phyloP scores from a whole-genome alignment of 2,797 vertebrate species.

The Fundulus diaphanus region DNA sequence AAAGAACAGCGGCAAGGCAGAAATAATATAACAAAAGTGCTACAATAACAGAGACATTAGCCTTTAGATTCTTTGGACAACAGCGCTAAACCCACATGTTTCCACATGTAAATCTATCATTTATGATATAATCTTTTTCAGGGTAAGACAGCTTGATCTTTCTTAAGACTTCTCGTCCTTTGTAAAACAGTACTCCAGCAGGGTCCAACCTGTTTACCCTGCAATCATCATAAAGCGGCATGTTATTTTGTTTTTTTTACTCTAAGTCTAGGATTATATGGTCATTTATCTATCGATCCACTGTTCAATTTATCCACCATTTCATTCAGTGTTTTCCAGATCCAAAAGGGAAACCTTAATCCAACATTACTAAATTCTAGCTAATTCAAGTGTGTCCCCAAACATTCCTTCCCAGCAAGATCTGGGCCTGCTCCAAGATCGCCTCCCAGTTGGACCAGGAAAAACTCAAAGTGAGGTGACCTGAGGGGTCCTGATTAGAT shows the following conservation, averaged over 20 bases:
- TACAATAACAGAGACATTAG: constrained; percentile 51
- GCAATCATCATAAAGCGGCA: constrained; percentile 35
- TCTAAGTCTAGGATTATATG: no score
- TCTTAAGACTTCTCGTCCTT: constrained; percentile 25
- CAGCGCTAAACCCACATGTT: constrained; percentile 13
- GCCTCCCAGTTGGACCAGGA: no score
- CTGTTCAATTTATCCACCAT: no score
- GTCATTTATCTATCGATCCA: no score
- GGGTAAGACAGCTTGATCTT: not conserved
- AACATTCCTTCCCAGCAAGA: no score
- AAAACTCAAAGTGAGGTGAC: no score
- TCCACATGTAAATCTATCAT: constrained; percentile 22
- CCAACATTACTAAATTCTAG: no score
- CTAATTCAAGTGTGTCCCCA: no score
- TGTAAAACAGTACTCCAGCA: constrained; percentile 34
- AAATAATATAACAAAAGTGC: constrained; percentile 51
- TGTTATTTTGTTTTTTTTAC: not conserved
- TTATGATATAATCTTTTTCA: constrained; percentile 17
- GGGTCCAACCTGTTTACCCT: constrained; percentile 30
- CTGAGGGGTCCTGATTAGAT: no score
- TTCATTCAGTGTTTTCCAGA: no score
- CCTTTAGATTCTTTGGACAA: constrained; percentile 11
- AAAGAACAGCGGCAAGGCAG: constrained; percentile 50
- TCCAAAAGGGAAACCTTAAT: no score
- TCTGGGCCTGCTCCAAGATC: no score